A percentile compares a stretch with the other conserved stretches of the same genome.
Conservation (phyloP, 2,113 vertebrate species). For the Siniperca knerii region DNA sequence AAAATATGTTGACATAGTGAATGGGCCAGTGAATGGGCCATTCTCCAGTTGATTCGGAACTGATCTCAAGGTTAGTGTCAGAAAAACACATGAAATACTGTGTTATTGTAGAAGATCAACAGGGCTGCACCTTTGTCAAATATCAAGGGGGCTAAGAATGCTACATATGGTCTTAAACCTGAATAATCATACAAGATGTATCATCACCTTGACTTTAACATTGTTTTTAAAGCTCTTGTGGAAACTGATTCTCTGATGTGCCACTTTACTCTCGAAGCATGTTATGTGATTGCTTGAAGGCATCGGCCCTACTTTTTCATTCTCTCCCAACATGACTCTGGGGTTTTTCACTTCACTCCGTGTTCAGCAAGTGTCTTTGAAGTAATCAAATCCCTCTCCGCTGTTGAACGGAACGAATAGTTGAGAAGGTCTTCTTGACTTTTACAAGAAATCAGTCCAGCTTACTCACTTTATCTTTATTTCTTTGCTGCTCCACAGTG, state of each 20-base stretch:
- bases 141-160: conserved; percentile 2
- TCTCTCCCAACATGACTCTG: conserved; percentile 56
- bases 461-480: conserved; percentile 20
- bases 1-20: conserved; percentile 5
- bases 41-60: conserved; percentile 10
- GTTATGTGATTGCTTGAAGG: conserved; percentile 58
- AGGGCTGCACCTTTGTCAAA: background rate
- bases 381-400: conserved; percentile 63
- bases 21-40: background rate
- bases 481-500: conserved; percentile 1
- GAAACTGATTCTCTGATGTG: conserved; percentile 44
- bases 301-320: conserved; percentile 46
- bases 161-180: background rate
- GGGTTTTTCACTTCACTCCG: conserved; percentile 41
- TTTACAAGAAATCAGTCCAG: conserved; percentile 49
- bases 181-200: conserved; percentile 20
- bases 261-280: conserved; percentile 25
- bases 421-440: conserved; percentile 62
- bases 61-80: conserved; percentile 18
- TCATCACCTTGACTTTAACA: conserved; percentile 57
- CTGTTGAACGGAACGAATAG: conserved; percentile 61
- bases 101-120: conserved; percentile 4
- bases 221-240: conserved; percentile 30
- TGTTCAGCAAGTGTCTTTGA: conserved; percentile 63
- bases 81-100: background rate